A percentile compares a stretch with the other conserved stretches of the same genome.
These are phyloP conservation scores for Sylvilagus bachmani DNA, from an alignment of 2,113 vertebrate species.

Conservation along the genomic window DNA sequence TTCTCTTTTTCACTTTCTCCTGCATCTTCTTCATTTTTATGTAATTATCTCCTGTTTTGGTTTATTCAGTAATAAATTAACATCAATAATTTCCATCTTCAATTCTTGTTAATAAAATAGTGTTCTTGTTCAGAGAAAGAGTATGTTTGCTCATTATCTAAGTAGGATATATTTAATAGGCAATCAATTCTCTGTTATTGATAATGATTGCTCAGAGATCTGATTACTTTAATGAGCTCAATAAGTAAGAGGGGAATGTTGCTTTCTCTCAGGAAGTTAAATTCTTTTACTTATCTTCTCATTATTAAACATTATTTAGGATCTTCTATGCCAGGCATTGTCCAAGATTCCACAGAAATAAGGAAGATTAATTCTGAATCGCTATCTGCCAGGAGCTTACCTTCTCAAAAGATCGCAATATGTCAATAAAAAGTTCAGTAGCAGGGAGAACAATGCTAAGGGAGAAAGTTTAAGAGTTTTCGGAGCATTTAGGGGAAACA, in stretches of 20 bases:
- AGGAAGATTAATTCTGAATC: not conserved
- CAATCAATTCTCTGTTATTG: not conserved
- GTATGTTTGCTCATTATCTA: not conserved
- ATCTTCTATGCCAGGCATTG: not conserved
- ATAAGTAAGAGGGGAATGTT: not conserved
- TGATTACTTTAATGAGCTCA: not conserved
- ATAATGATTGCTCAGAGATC: not conserved
- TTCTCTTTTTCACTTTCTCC: conserved; percentile 1
- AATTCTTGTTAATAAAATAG: not conserved
- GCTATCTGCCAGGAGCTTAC: not conserved
- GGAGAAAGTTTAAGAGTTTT: not conserved
- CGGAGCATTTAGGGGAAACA: not conserved
- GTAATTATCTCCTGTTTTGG: not conserved
- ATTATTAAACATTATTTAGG: conserved; percentile 37
- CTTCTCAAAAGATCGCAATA: not conserved
- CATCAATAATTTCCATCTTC: not conserved
- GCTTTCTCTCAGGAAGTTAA: not conserved
- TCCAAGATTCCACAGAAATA: not conserved
- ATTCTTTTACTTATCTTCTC: conserved; percentile 2
- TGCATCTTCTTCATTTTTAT: not conserved
- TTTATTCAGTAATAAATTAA: conserved; percentile 6
- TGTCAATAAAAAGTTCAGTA: not conserved
- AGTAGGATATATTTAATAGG: not conserved
- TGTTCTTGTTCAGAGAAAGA: not conserved
- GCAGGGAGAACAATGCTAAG: not conserved